Base-by-base conservation (phyloP, 2,888 invertebrate species). In the Ametastegia equiseti region DNA sequence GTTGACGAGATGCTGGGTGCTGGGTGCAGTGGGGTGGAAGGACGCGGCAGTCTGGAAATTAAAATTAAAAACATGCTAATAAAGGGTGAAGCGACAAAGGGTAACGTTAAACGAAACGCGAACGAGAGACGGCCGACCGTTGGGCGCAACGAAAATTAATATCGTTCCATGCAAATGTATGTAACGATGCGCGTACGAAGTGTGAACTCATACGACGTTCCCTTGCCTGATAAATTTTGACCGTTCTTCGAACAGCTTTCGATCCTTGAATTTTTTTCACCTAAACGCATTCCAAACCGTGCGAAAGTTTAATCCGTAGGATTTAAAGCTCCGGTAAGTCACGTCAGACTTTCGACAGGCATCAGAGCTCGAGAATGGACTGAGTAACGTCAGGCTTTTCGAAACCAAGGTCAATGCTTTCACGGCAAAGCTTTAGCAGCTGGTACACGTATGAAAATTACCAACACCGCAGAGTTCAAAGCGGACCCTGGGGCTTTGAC, bases 41-140 rank as follows among this genome's bases (percentile, higher is more conserved):
- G 36, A 77, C 39, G 79, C 50, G 23, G 50, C 42, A 39, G 50
- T 57, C 23, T 54, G 79, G 82, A 85, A 88, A 88, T 88, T 87
- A 86, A 88, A 88, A 88, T 88, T 87, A 87, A 88, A 88, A 89
- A 89, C 87, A 83, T 86, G 84, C 80, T 81, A 84, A 82, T 88
- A 89, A 88, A 86, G 88, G 87, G 86, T 86, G 84, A 78, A 86
- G 84, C 85, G 87, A 88, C 88, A 88, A 88, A 89, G 86, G 85
- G 85, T 84, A 85, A 83, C 86, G 86, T 84, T 84, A 84, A 86
- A 86, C 84, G 83, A 84, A 81, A 82, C 83, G 85, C 84, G 86
- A 86, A 86, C 82, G 81, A 82, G n/a, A n/a, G 85, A 85, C 54
- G 67, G 85, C 84, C 84, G 84, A 84, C 82, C 81, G 73, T 36